Evolutionary conservation across 2,113 vertebrate genomes (phyloP), one percentile per base, ranked within the genome.

Genomic region (Megaleporinus macrocephalus): DNA sequence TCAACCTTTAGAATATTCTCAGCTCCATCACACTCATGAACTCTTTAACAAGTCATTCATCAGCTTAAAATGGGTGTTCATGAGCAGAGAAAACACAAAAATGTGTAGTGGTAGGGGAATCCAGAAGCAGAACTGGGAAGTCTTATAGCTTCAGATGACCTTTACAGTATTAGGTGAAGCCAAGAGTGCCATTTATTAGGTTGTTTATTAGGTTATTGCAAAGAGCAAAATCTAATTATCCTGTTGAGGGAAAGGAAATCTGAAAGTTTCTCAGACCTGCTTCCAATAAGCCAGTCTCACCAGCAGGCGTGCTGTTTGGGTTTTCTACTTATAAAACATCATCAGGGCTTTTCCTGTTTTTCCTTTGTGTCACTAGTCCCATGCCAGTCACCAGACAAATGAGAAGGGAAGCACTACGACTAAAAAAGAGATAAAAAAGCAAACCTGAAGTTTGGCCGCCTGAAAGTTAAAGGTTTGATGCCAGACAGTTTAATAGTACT

Each of bases 311-410:
- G 59, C 86, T 84, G 87, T 86, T 86, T 86, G 83, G 87, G 84
- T 90, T 91, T 89, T 83, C 86, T 87, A 86, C 82, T 89, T 91
- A 91, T 90, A 90, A 90, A 90, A 92, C 83, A 65, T 0, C 76
- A 79, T 70, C 86, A 86, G 90, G 86, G 83, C 87, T 49, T 88
- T 90, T 92, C 89, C 88, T 92, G 88, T 91, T 92, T 92, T 90
- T 88, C 90, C 88, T 92, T 86, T 72, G 62, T 29, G 9, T 74
- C 65, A 63, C 86, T 73, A 66, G 80, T 68, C 75, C 83, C 85
- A 89, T 83, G 84, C 86, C 88, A 74, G 76, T 5, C 80, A 83
- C 78, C 75, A 77, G 65, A 86, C 86, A 85, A 79, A 91, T 90
- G 80, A 82, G 80, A 81, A 83, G 80, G 65, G 55, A 78, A 77